Evolutionary conservation across 2,797 vertebrate genomes (phyloP).

Genomic region (Melanotaenia pygmaea): DNA sequence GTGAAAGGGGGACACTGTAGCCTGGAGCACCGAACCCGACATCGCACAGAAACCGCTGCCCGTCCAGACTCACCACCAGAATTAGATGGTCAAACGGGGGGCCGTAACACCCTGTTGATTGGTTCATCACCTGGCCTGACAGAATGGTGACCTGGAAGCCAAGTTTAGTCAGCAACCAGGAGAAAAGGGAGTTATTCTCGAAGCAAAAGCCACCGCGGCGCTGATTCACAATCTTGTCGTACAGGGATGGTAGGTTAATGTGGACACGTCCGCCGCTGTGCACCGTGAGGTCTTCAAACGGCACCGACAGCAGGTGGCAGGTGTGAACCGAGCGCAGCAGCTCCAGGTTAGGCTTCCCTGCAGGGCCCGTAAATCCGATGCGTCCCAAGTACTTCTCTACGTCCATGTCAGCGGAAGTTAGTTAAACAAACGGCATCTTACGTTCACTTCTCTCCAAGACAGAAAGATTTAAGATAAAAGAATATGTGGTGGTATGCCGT

Average conservation of each 20-base stretch:
- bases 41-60: slow-evolving; percentile 80
- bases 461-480: not conserved
- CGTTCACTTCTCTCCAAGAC: not conserved
- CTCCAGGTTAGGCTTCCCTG: slow-evolving; percentile 53
- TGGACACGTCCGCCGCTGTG: slow-evolving; percentile 78
- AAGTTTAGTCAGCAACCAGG: slow-evolving; percentile 78
- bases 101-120: slow-evolving; percentile 61
- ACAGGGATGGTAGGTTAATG: slow-evolving; percentile 64
- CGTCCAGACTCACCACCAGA: slow-evolving; percentile 72
- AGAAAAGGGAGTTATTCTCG: slow-evolving; percentile 84
- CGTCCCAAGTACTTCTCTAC: slow-evolving; percentile 73
- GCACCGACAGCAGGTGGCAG: slow-evolving; percentile 78
- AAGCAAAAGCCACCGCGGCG: slow-evolving; percentile 82
- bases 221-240: slow-evolving; percentile 81
- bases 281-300: slow-evolving; percentile 81
- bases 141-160: slow-evolving; percentile 77
- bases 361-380: slow-evolving; percentile 57
- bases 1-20: slow-evolving; percentile 75
- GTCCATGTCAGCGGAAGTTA: slow-evolving; percentile 63
- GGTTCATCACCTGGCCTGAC: slow-evolving; percentile 74
- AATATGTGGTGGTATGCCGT: not conserved
- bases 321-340: slow-evolving; percentile 72
- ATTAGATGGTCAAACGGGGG: slow-evolving; percentile 82
- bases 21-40: slow-evolving; percentile 74
- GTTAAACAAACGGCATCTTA: not conserved